Evolutionary conservation across 2,888 invertebrate species (phyloP), one percentile per base, ranked within the genome.

Genomic region (Xanthorhoe designata): DNA sequence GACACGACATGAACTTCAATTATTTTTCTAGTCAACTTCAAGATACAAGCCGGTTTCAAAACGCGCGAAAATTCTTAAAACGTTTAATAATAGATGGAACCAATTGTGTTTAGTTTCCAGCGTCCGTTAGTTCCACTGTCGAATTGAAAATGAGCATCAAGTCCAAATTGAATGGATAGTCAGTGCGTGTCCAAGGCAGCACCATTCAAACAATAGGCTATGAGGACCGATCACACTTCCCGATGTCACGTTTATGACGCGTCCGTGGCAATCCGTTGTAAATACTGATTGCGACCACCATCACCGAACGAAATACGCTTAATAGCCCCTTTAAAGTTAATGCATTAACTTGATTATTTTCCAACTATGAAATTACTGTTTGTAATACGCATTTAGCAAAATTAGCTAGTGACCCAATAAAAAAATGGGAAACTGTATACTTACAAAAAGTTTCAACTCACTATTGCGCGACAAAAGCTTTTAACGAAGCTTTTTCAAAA

Each of bases 241-340:
- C 88, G 82, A 80, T 87, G 86, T 81, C 82, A 85, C 86, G 79
- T 85, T 84, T 87, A 84, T 88, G 86, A 88, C 87, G 85, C 82
- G 86, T 75, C 80, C 83, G 74, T 80, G 79, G 83, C 79, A 78
- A 78, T 80, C 85, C 81, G 84, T 83, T 85, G 87, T 91, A 90
- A 90, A 90, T 88, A 88, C 86, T 86, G 87, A 91, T 91, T 88
- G 88, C 82, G 80, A 81, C 85, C 84, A 81, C 84, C 84, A 78
- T 81, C 79, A 75, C 84, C 74, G 78, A 85, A 85, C 80, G 79
- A 85, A 88, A 89, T 90, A 89, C 82, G 81, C 77, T 84, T 90
- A 90, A 91, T 92, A 89, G 91, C 87, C 86, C 84, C 86, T 87
- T 89, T 90, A 85, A 91, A 90, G 86, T 85, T 86, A 87, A 89